Base-by-base conservation (phyloP, 2,113 vertebrate species). In the Ctenomys sociabilis region DNA sequence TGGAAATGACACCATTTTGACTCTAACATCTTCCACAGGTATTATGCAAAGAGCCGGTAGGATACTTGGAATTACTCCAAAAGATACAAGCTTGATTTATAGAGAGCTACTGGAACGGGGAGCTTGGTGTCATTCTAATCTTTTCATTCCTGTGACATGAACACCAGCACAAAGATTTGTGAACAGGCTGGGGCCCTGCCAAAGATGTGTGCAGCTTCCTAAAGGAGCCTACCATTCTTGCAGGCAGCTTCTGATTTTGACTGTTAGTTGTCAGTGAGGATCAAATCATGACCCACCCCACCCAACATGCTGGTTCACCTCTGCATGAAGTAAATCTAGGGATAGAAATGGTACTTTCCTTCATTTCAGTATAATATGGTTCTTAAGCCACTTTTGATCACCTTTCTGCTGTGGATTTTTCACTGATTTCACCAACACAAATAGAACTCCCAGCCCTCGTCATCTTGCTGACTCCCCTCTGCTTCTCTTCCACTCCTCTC, bases 81-180 rank as follows among this genome's bases (percentile, higher is more conserved):
- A 84, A 52, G 52, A 64, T 40, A 19, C 63, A 52, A 24, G 32
- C 87, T 35, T 77, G 64, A 86, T 75, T 37, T 35, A 21, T 35
- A 83, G 54, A 95, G 16, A 86, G 68, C 66, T 61, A 54, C 0
- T 3, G 45, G 84, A 83, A 14, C 57, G 0, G 4, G 45, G 84
- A 83, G 19, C 57, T 19, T 6, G 17, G 30, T 21, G 70, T 88
- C 64, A 78, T 30, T 61, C 83, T 86, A 52, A 66, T 91, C 78
- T 82, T 90, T 88, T 83, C 49, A 35, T 52, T 75, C 77, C 52
- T 91, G 80, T 93, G 72, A 43, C 40, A 83, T 88, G 30, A 78
- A 75, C 68, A 59, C 6, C 12, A 82, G 32, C 37, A 43, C 82
- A 64, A 64, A 81, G 93, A 88, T 61, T 52, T 82, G 22, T 64